Conservation (phyloP, 2,113 vertebrate species). For the Accipiter cooperii region DNA sequence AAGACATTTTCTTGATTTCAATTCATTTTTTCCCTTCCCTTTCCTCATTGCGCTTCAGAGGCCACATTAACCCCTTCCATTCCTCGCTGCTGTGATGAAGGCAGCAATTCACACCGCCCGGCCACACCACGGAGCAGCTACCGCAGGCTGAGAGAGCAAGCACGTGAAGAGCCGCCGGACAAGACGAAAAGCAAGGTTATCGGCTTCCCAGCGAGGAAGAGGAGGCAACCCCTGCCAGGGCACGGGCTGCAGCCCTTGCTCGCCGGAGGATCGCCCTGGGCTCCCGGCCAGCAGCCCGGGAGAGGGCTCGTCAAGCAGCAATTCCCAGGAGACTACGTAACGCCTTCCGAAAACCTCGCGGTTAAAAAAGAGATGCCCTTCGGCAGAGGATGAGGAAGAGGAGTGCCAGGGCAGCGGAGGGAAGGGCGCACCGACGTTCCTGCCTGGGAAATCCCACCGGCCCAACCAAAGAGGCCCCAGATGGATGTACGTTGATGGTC, state of each 20-base stretch:
- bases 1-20: not conserved
- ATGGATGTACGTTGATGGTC: not conserved
- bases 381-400: too few species aligned
- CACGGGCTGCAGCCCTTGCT: too few species aligned
- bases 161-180: rapidly evolving
- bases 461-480: not conserved
- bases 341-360: not conserved
- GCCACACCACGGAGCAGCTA: not conserved
- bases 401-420: too few species aligned
- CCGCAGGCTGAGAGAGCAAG: not conserved
- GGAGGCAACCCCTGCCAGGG: not conserved
- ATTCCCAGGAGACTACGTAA: not conserved
- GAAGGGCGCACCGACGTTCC: not conserved
- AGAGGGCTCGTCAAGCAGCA: not conserved
- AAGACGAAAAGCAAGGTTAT: too few species aligned
- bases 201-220: not conserved
- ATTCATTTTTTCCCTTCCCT: not conserved
- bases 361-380: not conserved
- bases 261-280: too few species aligned
- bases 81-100: not conserved
- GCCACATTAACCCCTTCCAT: not conserved
- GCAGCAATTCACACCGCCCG: not conserved
- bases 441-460: not conserved
- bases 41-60: not conserved
- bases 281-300: not conserved